These are phyloP conservation scores for Spondyliosoma cantharus DNA, from an alignment of 2,797 vertebrate species.

Conservation along the genomic window DNA sequence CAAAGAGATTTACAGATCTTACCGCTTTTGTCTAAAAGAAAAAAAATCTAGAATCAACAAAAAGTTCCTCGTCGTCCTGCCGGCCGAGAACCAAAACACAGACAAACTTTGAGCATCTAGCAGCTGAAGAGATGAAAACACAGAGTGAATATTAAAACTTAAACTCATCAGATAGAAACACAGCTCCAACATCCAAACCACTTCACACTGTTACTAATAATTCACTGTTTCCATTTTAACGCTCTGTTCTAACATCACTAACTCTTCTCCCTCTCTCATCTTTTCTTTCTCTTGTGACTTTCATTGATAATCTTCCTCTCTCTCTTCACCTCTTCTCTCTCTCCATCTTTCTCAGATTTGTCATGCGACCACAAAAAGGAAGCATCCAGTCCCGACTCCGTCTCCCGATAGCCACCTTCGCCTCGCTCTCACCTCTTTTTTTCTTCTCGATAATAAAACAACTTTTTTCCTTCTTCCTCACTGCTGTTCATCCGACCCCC, in stretches of 20 bases:
- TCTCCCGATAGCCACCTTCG: slow-evolving; percentile 75
- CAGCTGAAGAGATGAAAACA: not conserved
- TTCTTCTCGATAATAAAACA: slow-evolving; percentile 21
- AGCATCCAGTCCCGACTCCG: slow-evolving; percentile 73
- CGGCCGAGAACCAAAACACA: not conserved
- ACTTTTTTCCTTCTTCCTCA: not conserved
- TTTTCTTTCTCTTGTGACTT: slow-evolving; percentile 2
- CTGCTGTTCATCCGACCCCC: slow-evolving; percentile 19
- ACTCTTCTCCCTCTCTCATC: slow-evolving; percentile 38
- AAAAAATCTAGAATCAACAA: too few relatives aligned
- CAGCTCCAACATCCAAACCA: not conserved
- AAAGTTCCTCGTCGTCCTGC: too few relatives aligned
- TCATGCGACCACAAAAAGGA: slow-evolving; percentile 70
- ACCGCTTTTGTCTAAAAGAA: not conserved
- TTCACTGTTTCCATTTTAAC: not conserved
- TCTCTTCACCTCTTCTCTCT: not conserved
- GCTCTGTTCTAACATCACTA: slow-evolving; percentile 51
- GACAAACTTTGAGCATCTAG: rapidly evolving
- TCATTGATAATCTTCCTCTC: slow-evolving; percentile 7
- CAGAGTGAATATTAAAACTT: not conserved
- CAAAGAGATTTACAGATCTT: too few relatives aligned
- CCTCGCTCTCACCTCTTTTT: slow-evolving; percentile 4
- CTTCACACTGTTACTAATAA: not conserved
- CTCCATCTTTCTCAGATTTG: slow-evolving; percentile 64
- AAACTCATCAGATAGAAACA: not conserved